Conservation (phyloP, 2,113 vertebrate genomes). For the Nothoprocta pentlandii region DNA sequence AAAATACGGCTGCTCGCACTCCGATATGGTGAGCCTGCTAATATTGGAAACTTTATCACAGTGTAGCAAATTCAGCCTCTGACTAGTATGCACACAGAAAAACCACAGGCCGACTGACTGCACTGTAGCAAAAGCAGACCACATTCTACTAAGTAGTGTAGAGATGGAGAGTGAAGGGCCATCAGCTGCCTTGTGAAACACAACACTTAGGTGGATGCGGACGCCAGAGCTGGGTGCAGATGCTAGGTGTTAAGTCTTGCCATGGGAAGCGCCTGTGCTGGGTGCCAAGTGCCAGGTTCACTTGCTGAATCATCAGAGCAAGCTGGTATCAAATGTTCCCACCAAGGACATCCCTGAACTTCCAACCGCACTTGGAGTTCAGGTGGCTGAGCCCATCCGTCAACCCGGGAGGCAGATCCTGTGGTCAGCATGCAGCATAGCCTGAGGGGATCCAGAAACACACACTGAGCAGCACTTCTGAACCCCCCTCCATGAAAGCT, state of each 20-base stretch:
- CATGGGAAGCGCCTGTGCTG: no score
- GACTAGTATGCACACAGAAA: not conserved
- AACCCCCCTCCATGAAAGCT: not conserved
- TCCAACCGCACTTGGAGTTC: not conserved
- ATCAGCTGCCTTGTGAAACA: not conserved
- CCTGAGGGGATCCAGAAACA: not conserved
- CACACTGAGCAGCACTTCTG: not conserved
- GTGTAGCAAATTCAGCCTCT: slow-evolving; percentile 25
- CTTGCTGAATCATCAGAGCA: not conserved
- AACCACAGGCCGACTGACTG: not conserved
- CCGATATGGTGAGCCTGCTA: slow-evolving; percentile 67
- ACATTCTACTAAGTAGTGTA: not conserved
- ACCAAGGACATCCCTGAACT: not conserved
- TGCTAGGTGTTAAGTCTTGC: not conserved
- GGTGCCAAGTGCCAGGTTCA: not conserved
- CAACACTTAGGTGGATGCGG: not conserved
- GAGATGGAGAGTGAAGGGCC: not conserved
- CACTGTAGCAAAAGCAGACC: slow-evolving; percentile 6
- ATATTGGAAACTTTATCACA: slow-evolving; percentile 61
- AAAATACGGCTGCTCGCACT: slow-evolving; percentile 75
- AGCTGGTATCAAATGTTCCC: not conserved
- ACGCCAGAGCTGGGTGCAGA: not conserved
- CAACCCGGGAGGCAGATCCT: not conserved
- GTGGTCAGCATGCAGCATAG: not conserved
- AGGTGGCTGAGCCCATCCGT: not conserved